Base-by-base conservation (phyloP, 2,113 vertebrate species). In the human region DNA sequence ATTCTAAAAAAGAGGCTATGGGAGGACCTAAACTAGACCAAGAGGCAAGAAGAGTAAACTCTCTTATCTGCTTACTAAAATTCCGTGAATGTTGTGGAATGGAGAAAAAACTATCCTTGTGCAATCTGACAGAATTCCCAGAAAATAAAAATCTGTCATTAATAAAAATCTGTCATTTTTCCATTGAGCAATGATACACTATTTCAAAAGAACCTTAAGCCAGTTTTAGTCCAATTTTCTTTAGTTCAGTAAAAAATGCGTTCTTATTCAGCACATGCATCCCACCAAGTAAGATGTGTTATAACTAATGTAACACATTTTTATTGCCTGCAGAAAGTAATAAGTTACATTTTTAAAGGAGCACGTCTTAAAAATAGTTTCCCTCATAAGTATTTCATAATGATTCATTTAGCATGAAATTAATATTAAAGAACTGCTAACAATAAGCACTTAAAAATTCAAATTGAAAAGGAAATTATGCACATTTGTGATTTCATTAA, bases 331-430 rank as follows among this genome's bases (percentile, higher is more conserved):
- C 30, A 89, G 80, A 92, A 80, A 92, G 70, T 76, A 75, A 72
- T 95, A 89, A 93, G 1, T 2, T 75, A 89, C 9, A 79, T 91
- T 96, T 95, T 85, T 68, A 92, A 98, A 92, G 97, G 89, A 97
- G 57, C 78, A 89, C 90, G 82, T 55, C 86, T 97, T 97, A 93
- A 98, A 97, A 97, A 92, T 97, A 52, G 93, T 75, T 95, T 83
- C 96, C 66, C 90, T 98, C 80, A 79, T 87, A 66, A 94, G 40
- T 12, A 76, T 97, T 98, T 98, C 95, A 97, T 97, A 93, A 96
- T 96, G 96, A 98, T 82, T 97, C 61, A 55, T 93, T 97, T 97
- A 95, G 86, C 92, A 91, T 97, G 86, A 96, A 97, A 95, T 97
- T 96, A 91, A 92, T 97, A 95, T 83, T 97, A 93, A 90, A 97